Percentiles rank a stretch among this genome's conserved stretches.
Conservation (phyloP, 2,113 vertebrate species). For the Spea multiplicata region DNA sequence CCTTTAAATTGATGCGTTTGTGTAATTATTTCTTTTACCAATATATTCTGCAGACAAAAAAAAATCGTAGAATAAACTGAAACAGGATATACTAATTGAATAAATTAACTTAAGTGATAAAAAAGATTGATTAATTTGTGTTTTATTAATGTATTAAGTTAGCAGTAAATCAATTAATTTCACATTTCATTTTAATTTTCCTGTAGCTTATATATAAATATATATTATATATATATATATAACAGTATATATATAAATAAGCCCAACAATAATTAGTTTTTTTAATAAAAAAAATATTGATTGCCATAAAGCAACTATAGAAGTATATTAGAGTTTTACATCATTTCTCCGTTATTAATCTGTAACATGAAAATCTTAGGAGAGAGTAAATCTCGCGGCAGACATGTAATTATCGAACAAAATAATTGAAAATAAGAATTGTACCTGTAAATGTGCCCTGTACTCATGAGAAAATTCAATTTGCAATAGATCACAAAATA, state of each 20-base stretch:
- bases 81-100: too few species aligned
- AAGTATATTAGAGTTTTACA: constrained; percentile 9
- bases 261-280: constrained; percentile 7
- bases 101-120: too few species aligned
- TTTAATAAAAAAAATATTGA: neutral
- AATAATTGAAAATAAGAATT: constrained; percentile 42
- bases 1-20: too few species aligned
- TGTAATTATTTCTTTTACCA: too few species aligned
- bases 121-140: too few species aligned
- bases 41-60: too few species aligned
- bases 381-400: constrained; percentile 25
- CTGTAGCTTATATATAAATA: too few species aligned
- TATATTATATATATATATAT: too few species aligned
- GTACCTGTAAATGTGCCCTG: constrained; percentile 16
- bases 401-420: constrained; percentile 39
- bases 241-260: neutral
- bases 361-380: constrained; percentile 12
- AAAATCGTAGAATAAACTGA: too few species aligned
- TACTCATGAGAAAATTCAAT: constrained; percentile 32
- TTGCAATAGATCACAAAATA: constrained; percentile 38
- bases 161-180: too few species aligned
- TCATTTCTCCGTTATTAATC: constrained; percentile 23
- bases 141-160: too few species aligned
- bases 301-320: neutral
- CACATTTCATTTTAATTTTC: too few species aligned